Conservation (phyloP, 30 jellyfish, hydroid and myxozoan species). For the Cassiopea xamachana region DNA sequence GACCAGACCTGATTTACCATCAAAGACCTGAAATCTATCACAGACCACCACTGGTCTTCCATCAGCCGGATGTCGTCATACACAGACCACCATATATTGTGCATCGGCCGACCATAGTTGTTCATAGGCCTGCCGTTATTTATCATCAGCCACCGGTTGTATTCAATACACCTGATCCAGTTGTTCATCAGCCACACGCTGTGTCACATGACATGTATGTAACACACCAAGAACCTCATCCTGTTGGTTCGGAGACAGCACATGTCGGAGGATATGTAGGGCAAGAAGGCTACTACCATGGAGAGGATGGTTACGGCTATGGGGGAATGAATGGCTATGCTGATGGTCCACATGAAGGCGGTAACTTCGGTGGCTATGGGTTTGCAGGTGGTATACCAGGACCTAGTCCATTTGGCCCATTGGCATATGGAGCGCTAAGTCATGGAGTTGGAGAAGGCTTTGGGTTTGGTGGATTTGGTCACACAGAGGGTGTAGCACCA, state of each 20-base stretch:
- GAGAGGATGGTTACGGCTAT: slow-evolving; percentile 37
- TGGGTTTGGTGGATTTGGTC: slow-evolving; percentile 53
- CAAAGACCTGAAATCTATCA: slow-evolving; percentile 85
- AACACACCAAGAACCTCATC: slow-evolving; percentile 77
- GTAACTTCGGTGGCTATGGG: slow-evolving; percentile 31
- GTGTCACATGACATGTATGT: slow-evolving; percentile 92
- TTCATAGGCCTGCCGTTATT: slow-evolving; percentile 81
- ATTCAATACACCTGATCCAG: slow-evolving; percentile 89
- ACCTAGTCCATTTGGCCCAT: slow-evolving; percentile 45
- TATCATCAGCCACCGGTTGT: slow-evolving; percentile 90
- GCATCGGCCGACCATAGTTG: slow-evolving; percentile 84
- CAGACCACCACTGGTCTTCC: slow-evolving; percentile 87
- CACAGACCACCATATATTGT: slow-evolving; percentile 84
- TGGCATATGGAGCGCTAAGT: slow-evolving; percentile 22
- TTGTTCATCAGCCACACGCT: slow-evolving; percentile 77
- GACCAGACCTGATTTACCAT: slow-evolving; percentile 87
- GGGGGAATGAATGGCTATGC: slow-evolving; percentile 36
- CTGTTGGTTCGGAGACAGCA: slow-evolving; percentile 65
- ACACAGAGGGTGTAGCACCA: slow-evolving; percentile 49
- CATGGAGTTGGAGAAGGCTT: slow-evolving; percentile 44
- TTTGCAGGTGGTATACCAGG: slow-evolving; percentile 47
- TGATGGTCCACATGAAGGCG: slow-evolving; percentile 60
- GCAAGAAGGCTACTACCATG: slow-evolving; percentile 75
- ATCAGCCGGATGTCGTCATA: slow-evolving; percentile 85
- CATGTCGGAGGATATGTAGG: slow-evolving; percentile 81